A percentile compares a stretch with the other conserved stretches of the same genome.
phyloP scores from a whole-genome alignment of 2,888 invertebrate genomes.

The Drosophila nr. perissopoda region DNA sequence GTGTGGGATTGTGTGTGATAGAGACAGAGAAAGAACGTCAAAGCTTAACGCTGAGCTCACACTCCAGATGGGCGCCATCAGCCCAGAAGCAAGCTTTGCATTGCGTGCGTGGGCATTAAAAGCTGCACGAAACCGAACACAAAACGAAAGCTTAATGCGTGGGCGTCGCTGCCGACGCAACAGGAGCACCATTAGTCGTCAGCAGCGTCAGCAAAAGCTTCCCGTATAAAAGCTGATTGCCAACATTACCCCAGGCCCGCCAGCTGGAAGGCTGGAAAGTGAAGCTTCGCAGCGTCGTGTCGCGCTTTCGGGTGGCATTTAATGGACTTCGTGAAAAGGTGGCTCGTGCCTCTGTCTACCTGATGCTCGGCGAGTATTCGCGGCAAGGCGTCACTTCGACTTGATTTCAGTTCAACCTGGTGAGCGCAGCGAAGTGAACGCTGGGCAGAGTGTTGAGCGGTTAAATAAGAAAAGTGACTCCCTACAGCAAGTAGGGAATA shows the following conservation, averaged over 20 bases:
- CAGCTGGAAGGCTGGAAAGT: conserved; percentile 51
- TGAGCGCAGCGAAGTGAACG: conserved; percentile 81
- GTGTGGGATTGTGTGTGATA: not conserved
- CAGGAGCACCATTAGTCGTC: conserved; percentile 50
- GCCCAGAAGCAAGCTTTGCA: conserved; percentile 1
- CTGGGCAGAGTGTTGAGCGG: conserved; percentile 78
- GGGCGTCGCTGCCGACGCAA: conserved; percentile 68
- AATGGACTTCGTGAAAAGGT: conserved; percentile 6
- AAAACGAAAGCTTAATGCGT: conserved; percentile 57
- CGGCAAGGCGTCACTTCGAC: conserved; percentile 22
- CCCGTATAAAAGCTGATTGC: conserved; percentile 44
- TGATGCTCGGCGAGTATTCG: conserved; percentile 70
- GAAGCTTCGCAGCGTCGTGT: conserved; percentile 19
- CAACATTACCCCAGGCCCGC: conserved; percentile 61
- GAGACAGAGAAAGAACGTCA: conserved; percentile 2
- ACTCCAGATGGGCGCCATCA: conserved; percentile 39
- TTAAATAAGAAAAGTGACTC: conserved; percentile 81
- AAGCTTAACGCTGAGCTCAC: conserved; percentile 39
- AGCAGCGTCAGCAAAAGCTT: conserved; percentile 44
- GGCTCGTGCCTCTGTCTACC: conserved; percentile 73
- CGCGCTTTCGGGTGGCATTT: conserved; percentile 10
- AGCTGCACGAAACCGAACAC: conserved; percentile 46
- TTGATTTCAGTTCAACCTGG: conserved; percentile 82
- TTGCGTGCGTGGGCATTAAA: conserved; percentile 56
- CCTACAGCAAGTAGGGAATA: conserved; percentile 72